phyloP scores from a whole-genome alignment of 2,888 invertebrate genomes.

The Lydus trimaculatus region DNA sequence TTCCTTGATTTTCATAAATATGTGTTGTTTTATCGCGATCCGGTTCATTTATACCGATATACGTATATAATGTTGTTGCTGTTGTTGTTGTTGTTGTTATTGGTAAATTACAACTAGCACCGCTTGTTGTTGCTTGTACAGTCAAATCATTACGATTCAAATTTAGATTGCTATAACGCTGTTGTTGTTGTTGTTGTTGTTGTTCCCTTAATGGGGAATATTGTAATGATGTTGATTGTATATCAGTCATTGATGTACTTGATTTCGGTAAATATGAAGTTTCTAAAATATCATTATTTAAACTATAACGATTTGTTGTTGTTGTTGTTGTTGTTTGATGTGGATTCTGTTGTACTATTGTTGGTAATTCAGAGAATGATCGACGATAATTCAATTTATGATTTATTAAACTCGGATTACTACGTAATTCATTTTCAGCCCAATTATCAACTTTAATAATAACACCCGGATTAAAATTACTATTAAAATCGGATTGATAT shows the following conservation, averaged over 20 bases:
- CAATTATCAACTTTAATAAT: constrained; percentile 61
- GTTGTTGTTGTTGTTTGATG: constrained; percentile 44
- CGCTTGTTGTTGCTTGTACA: neutral
- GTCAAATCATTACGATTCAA: constrained; percentile 46
- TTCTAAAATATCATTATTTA: constrained; percentile 52
- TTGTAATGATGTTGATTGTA: constrained; percentile 47
- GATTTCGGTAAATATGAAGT: constrained; percentile 54
- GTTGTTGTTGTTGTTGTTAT: constrained; percentile 36
- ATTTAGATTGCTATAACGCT: constrained; percentile 45
- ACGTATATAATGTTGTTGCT: constrained; percentile 53
- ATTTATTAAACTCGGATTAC: constrained; percentile 47
- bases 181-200: constrained; percentile 38
- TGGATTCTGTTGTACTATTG: constrained; percentile 52
- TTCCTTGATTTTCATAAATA: constrained; percentile 58
- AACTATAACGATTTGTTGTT: constrained; percentile 54
- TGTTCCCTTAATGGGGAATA: neutral
- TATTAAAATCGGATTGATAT: constrained; percentile 56
- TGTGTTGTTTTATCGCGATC: constrained; percentile 50
- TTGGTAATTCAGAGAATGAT: constrained; percentile 61
- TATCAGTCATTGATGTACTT: constrained; percentile 59
- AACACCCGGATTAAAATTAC: constrained; percentile 60
- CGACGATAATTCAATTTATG: constrained; percentile 61
- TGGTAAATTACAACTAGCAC: constrained; percentile 48
- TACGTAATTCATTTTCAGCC: constrained; percentile 58
- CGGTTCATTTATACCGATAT: constrained; percentile 58